Evolutionary conservation across 2,113 vertebrate genomes (phyloP), one percentile per base, ranked within the genome.

Genomic region (Callocephalon fimbriatum): DNA sequence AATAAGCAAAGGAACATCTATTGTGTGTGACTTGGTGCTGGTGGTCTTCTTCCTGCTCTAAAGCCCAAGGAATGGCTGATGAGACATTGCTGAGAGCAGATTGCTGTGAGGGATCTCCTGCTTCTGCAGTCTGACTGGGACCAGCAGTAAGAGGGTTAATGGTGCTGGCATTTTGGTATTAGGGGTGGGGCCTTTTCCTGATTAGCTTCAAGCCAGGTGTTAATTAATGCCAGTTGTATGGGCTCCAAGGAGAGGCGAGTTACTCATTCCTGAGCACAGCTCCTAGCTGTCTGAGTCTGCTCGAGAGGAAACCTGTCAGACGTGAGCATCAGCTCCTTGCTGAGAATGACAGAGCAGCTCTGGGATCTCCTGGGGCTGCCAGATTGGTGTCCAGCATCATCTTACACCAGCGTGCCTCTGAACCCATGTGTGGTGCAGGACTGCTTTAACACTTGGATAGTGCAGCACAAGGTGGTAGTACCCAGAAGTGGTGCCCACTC

Each of bases 1-100:
- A 42, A 27, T 48, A 22, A 22, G 26, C 56, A 10, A 22, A 42
- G 58, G 63, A 63, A 6, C 31, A 17, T 51, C 17, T 54, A 1
- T 15, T 3, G 3, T 21, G 20, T 54, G 63, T 0, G 25, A 12
- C 25, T 48, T 62, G 40, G 20, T 1, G 3, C 38, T 47, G 12
- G 8, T 27, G 38, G 65, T 23, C 58, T 25, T 71, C 15, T 27
- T 63, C 0, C 3, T 53, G 21, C 56, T 58, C 13, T 35, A 58
- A 58, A 58, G 32, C 21, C 56, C 56, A 27, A 38, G 66, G 19
- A 38, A 27, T 44, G 12, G 42, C 26, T 25, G 63, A 16, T 44
- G 61, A 74, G 29, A 13, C 4, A 1, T 47, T 40, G 21, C 59
- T 73, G 23, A 11, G 35, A 65, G 23, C 10, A 32, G 62, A 13